Base-by-base conservation (phyloP, 2,888 invertebrate species). In the Ectobius pallidus region DNA sequence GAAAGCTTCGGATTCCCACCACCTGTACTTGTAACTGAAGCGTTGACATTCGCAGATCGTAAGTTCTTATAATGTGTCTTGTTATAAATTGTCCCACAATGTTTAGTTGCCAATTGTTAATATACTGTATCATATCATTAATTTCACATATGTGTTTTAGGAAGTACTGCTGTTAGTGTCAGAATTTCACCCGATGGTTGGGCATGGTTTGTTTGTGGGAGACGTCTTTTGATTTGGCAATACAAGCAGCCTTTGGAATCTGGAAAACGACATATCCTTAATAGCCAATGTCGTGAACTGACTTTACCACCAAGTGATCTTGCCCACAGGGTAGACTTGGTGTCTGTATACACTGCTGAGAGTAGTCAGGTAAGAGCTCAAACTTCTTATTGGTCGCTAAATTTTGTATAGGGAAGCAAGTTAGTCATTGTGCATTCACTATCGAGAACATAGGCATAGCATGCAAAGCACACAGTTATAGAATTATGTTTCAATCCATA, bases 301-400 rank as follows among this genome's bases (percentile, higher is more conserved):
- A 91, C 92, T 0, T 82, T 97, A 49, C 97, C 97, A 0, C 94
- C 96, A 77, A 96, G 96, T 78, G 97, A 97, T 82, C 86, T 97
- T 18, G 94, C 95, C 0, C 97, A 97, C 81, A 91, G 93, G 79
- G 94, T 97, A 0, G 91, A 95, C 73, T 86, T 96, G 18, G 91
- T 94, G 0, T 89, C 90, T 30, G 89, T 95, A 0, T 93, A 92
- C 80, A 85, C 87, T 16, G 84, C 85, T 1, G 83, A 84, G 58
- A 87, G 85, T 0, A 87, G 87, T 75, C 87, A 87, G 81, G 88
- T 84, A 76, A 70, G 74, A 65, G n/a, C n/a, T n/a, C n/a, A n/a
- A n/a, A n/a, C n/a, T n/a, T n/a, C n/a, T n/a, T n/a, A n/a, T n/a
- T n/a, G n/a, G n/a, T n/a, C n/a, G n/a, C n/a, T n/a, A n/a, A n/a